phyloP scores from a whole-genome alignment of 2,888 invertebrate genomes.

The Hypselothyrea guttata region DNA sequence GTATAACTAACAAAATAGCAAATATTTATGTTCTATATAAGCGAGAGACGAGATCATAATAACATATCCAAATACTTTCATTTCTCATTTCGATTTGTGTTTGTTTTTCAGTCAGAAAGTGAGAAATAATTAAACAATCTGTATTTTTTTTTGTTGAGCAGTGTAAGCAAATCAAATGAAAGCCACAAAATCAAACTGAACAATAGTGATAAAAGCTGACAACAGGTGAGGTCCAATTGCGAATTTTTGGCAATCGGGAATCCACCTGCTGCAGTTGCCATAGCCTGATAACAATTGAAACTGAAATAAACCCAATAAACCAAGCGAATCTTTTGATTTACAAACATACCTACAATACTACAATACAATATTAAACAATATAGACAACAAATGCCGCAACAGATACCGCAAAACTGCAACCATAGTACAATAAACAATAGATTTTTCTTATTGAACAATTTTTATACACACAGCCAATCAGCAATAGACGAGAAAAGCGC shows the following conservation, averaged over 20 bases:
- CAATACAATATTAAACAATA: constrained; percentile 30
- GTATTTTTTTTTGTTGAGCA: constrained; percentile 48
- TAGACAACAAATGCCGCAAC: constrained; percentile 61
- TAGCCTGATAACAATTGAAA: constrained; percentile 61
- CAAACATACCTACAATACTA: constrained; percentile 26
- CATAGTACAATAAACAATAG: constrained; percentile 75
- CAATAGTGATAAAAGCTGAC: constrained; percentile 67
- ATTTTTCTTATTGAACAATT: constrained; percentile 69
- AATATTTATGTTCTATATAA: constrained; percentile 54
- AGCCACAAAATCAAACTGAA: constrained; percentile 64
- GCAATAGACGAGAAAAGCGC: constrained; percentile 59
- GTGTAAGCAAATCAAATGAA: constrained; percentile 45
- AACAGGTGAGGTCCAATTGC: constrained; percentile 31
- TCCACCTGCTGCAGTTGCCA: constrained; percentile 52
- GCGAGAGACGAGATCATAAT: constrained; percentile 38
- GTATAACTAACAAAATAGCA: constrained; percentile 51
- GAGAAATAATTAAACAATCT: constrained; percentile 40
- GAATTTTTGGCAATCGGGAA: constrained; percentile 16
- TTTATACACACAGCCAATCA: constrained; percentile 65
- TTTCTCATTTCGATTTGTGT: neutral
- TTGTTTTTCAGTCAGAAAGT: constrained; percentile 69
- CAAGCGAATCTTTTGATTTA: constrained; percentile 44
- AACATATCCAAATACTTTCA: constrained; percentile 57
- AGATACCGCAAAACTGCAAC: constrained; percentile 67
- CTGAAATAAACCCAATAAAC: constrained; percentile 37